Evolutionary conservation across 2,113 vertebrate species (phyloP).

Genomic region (Heptranchias perlo): DNA sequence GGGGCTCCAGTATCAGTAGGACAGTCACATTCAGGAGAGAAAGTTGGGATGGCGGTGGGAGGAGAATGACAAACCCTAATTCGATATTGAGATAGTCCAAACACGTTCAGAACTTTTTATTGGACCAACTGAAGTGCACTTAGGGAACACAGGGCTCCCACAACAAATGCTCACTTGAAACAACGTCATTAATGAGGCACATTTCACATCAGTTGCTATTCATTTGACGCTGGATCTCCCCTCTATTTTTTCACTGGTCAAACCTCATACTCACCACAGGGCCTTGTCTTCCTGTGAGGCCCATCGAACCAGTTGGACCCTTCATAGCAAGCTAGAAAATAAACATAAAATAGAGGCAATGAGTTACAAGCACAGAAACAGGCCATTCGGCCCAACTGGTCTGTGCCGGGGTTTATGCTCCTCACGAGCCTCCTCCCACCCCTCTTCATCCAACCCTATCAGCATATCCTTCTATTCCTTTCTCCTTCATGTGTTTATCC

Average conservation of each 20-base stretch:
- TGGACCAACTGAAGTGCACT: background rate
- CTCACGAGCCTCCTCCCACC: too few species aligned
- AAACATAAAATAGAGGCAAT: background rate
- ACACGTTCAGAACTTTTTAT: background rate
- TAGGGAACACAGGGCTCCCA: background rate
- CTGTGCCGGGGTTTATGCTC: too few species aligned
- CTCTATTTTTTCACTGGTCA: background rate
- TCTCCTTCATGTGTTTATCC: too few species aligned
- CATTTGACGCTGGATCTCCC: background rate
- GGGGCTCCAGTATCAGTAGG: too few species aligned
- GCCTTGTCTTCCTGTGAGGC: slow-evolving; percentile 91
- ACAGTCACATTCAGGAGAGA: too few species aligned
- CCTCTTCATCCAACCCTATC: too few species aligned
- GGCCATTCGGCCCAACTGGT: too few species aligned
- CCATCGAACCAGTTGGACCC: slow-evolving; percentile 90
- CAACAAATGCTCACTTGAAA: background rate
- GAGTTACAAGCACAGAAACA: background rate
- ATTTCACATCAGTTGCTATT: background rate
- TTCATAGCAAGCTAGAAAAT: slow-evolving; percentile 84
- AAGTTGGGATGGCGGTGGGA: background rate
- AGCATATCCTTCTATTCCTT: too few species aligned
- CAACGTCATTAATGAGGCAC: too few species aligned
- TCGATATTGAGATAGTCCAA: background rate
- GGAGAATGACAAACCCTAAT: too few species aligned
- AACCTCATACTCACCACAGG: slow-evolving; percentile 63